Conservation (phyloP, 2,113 vertebrate genomes). For the Misgurnus mizolepis region DNA sequence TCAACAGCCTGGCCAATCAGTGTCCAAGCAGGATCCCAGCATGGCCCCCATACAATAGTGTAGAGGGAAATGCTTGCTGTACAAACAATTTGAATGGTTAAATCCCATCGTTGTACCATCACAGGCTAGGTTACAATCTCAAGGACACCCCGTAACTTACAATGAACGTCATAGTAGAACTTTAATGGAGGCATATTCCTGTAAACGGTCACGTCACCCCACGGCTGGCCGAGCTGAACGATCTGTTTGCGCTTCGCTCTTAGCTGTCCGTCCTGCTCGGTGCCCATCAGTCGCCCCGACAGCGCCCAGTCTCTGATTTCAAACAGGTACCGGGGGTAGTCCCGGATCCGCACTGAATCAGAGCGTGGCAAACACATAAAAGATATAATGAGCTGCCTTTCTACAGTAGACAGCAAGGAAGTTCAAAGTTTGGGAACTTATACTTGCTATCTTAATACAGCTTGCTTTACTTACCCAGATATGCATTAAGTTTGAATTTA, state of each 20-base stretch:
- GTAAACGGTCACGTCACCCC: constrained; percentile 86
- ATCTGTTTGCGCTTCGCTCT: constrained; percentile 83
- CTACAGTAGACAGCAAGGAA: not conserved
- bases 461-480: constrained; percentile 78
- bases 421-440: too few species aligned
- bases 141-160: constrained; percentile 72
- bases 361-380: not conserved
- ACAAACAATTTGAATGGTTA: not conserved
- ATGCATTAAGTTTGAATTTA: constrained; percentile 83
- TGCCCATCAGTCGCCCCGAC: constrained; percentile 85
- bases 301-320: constrained; percentile 94
- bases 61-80: constrained; percentile 92
- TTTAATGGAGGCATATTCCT: constrained; percentile 96
- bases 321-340: constrained; percentile 95
- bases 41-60: constrained; percentile 97
- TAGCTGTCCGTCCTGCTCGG: constrained; percentile 87
- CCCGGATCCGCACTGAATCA: constrained; percentile 85
- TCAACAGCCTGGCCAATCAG: constrained; percentile 92
- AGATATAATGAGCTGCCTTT: not conserved
- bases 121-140: not conserved
- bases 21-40: constrained; percentile 98
- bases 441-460: too few species aligned
- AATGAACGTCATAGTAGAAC: constrained; percentile 94
- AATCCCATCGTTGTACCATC: not conserved
- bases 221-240: constrained; percentile 85